phyloP scores from a whole-genome alignment of 2,113 vertebrate species.

The Hystrix cristata region DNA sequence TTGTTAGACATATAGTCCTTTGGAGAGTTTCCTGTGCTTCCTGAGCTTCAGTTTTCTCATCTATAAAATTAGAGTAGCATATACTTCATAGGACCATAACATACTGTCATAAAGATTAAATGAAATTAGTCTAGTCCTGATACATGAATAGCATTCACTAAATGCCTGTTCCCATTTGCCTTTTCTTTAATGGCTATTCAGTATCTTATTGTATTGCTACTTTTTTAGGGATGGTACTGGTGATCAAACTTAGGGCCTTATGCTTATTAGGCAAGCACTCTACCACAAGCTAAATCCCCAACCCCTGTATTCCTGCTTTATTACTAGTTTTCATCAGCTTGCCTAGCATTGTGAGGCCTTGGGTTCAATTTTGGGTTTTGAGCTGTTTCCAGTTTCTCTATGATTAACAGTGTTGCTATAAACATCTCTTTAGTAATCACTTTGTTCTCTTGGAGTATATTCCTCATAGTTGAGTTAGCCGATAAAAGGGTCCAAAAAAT shows the following conservation, averaged over 20 bases:
- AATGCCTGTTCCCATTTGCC: slow-evolving; percentile 42
- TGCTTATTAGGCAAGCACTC: no score
- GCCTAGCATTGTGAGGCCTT: neutral
- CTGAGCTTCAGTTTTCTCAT: slow-evolving; percentile 57
- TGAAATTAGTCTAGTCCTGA: slow-evolving; percentile 24
- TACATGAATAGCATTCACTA: slow-evolving; percentile 34
- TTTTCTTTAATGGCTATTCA: slow-evolving; percentile 44
- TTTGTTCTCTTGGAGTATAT: slow-evolving; percentile 55
- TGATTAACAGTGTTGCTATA: slow-evolving; percentile 58
- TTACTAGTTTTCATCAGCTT: slow-evolving; percentile 61
- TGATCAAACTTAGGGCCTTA: no score
- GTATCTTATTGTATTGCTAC: slow-evolving; percentile 40
- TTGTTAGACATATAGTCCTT: neutral
- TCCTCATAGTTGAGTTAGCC: slow-evolving; percentile 46
- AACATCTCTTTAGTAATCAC: slow-evolving; percentile 52
- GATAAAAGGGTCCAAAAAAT: slow-evolving; percentile 45
- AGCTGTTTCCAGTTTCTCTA: slow-evolving; percentile 52
- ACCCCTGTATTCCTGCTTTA: neutral
- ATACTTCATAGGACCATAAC: neutral
- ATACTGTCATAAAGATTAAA: slow-evolving; percentile 32
- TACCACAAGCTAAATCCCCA: no score
- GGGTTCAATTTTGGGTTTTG: neutral
- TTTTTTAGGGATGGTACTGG: no score
- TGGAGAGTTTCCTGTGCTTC: slow-evolving; percentile 31
- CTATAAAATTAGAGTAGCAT: slow-evolving; percentile 59